Evolutionary conservation across 2,113 vertebrate genomes (phyloP).

Genomic region (Xenopus borealis): DNA sequence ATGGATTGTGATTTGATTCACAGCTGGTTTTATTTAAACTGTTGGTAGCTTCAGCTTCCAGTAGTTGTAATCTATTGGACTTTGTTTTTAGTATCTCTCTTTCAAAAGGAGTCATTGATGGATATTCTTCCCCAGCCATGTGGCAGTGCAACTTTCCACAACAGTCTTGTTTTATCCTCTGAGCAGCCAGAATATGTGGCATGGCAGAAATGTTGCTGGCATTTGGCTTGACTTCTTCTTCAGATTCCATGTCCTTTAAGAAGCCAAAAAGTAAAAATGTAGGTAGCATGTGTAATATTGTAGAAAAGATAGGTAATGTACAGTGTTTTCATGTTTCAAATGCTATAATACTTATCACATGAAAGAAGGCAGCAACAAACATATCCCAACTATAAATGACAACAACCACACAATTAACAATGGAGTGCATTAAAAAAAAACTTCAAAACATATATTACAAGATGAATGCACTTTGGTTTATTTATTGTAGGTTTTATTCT

Average conservation of each 20-base stretch:
- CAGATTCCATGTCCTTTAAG: conserved; percentile 66
- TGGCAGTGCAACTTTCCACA: conserved; percentile 46
- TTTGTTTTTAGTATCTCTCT: conserved; percentile 23
- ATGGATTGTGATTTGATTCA: conserved; percentile 1
- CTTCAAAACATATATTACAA: too few species aligned
- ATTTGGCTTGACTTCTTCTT: conserved; percentile 53
- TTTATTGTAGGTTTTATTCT: too few species aligned
- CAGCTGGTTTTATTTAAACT: conserved; percentile 6
- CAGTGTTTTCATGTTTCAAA: too few species aligned
- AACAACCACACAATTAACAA: too few species aligned
- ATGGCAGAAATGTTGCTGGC: conserved; percentile 48
- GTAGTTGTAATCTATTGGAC: background rate
- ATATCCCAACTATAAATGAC: too few species aligned
- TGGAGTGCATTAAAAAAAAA: too few species aligned
- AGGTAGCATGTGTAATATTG: conserved; percentile 8
- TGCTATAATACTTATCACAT: too few species aligned
- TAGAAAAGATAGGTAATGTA: conserved; percentile 1
- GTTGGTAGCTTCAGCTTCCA: conserved; percentile 6
- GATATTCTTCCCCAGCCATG: background rate
- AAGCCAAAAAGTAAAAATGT: conserved; percentile 48
- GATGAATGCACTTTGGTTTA: too few species aligned
- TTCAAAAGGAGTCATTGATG: background rate
- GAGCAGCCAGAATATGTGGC: conserved; percentile 49
- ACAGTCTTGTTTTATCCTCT: conserved; percentile 30
- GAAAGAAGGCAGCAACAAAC: too few species aligned